Evolutionary conservation across 1,140 invertebrate genomes (phyloP).

Genomic region (Drosophila bocqueti): DNA sequence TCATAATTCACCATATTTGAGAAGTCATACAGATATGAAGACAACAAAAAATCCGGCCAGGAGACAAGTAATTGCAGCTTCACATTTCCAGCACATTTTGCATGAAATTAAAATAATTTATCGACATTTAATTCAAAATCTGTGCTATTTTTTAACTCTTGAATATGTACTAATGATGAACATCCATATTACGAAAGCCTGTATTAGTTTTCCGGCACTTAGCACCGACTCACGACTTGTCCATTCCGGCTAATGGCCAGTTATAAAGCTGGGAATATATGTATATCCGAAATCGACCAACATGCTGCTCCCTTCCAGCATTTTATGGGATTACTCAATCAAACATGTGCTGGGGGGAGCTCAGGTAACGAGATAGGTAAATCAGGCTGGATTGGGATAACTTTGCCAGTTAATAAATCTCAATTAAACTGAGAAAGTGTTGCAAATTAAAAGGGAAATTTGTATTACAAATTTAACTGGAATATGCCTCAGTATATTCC

Average conservation of each 20-base stretch:
- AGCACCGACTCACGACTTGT: constrained; percentile 72
- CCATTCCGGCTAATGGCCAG: constrained; percentile 67
- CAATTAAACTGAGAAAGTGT: neutral
- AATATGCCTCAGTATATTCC: neutral
- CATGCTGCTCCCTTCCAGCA: constrained; percentile 14
- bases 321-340: constrained; percentile 49
- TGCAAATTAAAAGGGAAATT: no score
- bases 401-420: neutral
- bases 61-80: neutral
- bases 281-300: neutral
- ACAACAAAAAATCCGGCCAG: neutral
- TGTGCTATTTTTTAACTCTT: no score
- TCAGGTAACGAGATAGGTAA: constrained; percentile 29
- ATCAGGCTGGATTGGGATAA: neutral
- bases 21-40: neutral
- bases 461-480: no score
- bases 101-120: neutral
- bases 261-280: constrained; percentile 43
- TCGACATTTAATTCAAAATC: neutral
- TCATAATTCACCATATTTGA: constrained; percentile 11
- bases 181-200: constrained; percentile 59
- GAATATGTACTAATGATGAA: constrained; percentile 22
- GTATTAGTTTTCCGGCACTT: constrained; percentile 60
- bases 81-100: constrained; percentile 6
- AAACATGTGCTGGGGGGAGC: constrained; percentile 12